Evolutionary conservation across 2,888 invertebrate species (phyloP).

Genomic region (Eucriotettix oculatus): DNA sequence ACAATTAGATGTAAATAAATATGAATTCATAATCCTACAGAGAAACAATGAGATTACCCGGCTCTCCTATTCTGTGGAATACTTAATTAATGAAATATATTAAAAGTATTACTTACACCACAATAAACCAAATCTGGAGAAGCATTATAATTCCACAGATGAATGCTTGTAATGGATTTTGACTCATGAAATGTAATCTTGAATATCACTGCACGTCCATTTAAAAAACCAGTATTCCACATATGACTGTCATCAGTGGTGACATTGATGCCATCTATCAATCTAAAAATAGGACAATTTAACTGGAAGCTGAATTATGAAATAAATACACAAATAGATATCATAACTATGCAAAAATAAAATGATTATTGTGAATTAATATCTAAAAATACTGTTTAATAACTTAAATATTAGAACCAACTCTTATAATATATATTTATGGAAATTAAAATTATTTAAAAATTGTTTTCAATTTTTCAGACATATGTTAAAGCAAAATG

Average conservation of each 20-base stretch:
- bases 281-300: constrained; percentile 20
- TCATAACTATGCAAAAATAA: no score
- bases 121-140: constrained; percentile 47
- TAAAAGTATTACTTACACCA: constrained; percentile 30
- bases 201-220: constrained; percentile 20
- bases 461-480: no score
- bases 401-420: no score
- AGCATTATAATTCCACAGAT: constrained; percentile 71
- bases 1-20: no score
- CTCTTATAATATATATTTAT: no score
- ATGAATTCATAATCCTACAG: no score
- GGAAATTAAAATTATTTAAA: no score
- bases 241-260: constrained; percentile 47
- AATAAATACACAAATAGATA: no score
- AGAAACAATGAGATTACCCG: not conserved
- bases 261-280: constrained; percentile 53
- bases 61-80: not conserved
- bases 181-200: constrained; percentile 19
- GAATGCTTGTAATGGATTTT: constrained; percentile 25
- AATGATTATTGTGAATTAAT: no score
- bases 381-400: no score
- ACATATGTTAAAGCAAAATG: no score
- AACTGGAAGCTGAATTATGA: not conserved
- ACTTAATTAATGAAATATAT: not conserved
- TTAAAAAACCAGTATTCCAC: constrained; percentile 39